These are phyloP conservation scores for Hydrolagus affinis DNA, from an alignment of 2,113 vertebrate species.

Conservation along the genomic window DNA sequence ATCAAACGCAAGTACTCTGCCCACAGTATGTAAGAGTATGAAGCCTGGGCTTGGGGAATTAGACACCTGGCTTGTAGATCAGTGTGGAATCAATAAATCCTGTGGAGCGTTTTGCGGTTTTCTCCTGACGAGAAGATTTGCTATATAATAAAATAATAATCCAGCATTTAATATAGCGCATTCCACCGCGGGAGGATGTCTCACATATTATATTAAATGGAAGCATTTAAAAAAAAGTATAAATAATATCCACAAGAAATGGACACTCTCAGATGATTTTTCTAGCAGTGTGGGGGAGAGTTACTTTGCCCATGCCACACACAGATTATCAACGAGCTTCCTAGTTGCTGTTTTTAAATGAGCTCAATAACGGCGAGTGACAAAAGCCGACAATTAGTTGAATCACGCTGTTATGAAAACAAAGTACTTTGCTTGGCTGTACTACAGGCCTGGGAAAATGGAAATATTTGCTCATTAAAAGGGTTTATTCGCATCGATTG, in stretches of 20 bases:
- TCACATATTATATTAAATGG: not conserved
- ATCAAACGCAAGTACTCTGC: too few relatives aligned
- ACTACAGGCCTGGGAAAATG: not conserved
- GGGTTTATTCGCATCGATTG: constrained; percentile 4
- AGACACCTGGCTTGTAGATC: too few relatives aligned
- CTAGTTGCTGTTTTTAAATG: not conserved
- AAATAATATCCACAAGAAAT: not conserved
- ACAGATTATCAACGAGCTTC: not conserved
- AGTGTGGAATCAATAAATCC: too few relatives aligned
- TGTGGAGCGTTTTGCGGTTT: too few relatives aligned
- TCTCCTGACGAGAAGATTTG: not conserved
- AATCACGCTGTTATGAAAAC: constrained; percentile 9
- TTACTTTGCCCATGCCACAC: not conserved
- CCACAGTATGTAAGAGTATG: too few relatives aligned
- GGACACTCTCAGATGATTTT: not conserved
- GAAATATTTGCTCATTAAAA: not conserved
- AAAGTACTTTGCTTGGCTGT: not conserved
- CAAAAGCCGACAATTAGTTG: constrained; percentile 3
- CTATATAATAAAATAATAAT: not conserved
- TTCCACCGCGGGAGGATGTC: not conserved
- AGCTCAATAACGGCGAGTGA: not conserved
- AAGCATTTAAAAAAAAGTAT: not conserved
- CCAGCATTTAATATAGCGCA: not conserved
- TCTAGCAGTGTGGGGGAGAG: not conserved
- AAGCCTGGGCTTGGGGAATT: too few relatives aligned